Base-by-base conservation (phyloP, 2,888 invertebrate genomes). In the Chrysina gloriosa region DNA sequence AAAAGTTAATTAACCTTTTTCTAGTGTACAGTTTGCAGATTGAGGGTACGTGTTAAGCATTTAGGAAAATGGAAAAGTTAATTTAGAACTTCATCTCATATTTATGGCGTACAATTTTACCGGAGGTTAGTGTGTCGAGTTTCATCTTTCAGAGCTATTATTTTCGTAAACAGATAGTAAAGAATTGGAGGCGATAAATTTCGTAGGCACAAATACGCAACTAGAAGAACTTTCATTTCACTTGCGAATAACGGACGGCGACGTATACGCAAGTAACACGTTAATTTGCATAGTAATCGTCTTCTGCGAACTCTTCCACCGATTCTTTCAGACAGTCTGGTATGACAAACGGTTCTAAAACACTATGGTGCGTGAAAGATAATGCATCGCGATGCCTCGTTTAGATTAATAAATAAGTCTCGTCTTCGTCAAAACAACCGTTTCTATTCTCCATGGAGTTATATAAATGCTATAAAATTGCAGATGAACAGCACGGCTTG, bases 221-320 rank as follows among this genome's bases (percentile, higher is more conserved):
- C 4, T n/a, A n/a, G n/a, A 36, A n/a, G 4, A 36, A 36, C 36
- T 7, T 36, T n/a, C 36, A 36, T n/a, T 36, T 9, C 11, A 9
- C 14, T 36, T 36, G 36, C n/a, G 0, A 36, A n/a, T 14, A 36
- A 7, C 36, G 2, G 6, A n/a, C 11, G 9, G 9, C 36, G 36
- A 36, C 36, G 9, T 36, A n/a, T n/a, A 11, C 11, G 11, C 11
- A 36, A 36, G 14, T 36, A 36, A 36, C 14, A 36, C 3, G 14
- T 36, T 36, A 21, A 47, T 47, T 47, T 47, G 23, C 47, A 47
- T 47, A 47, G 47, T 47, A 47, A 47, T 47, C n/a, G n/a, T n/a
- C 47, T 47, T 19, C 23, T 47, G 6, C 23, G 47, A 45, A 14
- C 19, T 14, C 16, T 45, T 47, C 47, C 47, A 47, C 7, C 47